Conservation (phyloP, 2,888 invertebrate species). For the Spilosoma lubricipeda region DNA sequence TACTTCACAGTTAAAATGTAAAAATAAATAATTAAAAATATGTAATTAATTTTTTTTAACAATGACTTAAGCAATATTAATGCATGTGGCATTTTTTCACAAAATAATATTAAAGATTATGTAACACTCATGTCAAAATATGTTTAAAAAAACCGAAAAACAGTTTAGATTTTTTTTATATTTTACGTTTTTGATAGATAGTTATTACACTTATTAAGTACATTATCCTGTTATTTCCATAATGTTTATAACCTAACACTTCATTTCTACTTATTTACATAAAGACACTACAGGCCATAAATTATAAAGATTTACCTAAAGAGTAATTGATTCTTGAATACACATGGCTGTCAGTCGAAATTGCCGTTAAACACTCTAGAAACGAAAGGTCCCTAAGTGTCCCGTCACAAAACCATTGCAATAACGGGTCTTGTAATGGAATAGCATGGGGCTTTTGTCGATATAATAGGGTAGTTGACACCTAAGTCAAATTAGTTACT, state of each 20-base stretch:
- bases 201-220: conserved; percentile 1
- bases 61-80: conserved; percentile 58
- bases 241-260: not conserved
- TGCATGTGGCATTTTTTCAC: conserved; percentile 68
- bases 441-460: not conserved
- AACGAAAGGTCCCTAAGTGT: not conserved
- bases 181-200: not conserved
- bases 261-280: not conserved
- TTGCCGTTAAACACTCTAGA: not conserved
- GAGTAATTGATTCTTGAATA: too few species aligned
- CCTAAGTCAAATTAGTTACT: too few species aligned
- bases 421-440: not conserved
- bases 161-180: not conserved
- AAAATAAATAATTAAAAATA: conserved; percentile 67
- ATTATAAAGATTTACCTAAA: not conserved
- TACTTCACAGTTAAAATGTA: conserved; percentile 68
- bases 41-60: conserved; percentile 67
- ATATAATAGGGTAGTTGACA: too few species aligned
- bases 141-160: not conserved
- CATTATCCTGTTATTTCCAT: not conserved
- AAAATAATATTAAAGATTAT: conserved; percentile 45
- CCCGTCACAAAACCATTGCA: not conserved
- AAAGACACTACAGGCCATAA: not conserved
- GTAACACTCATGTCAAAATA: not conserved
- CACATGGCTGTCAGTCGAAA: too few species aligned